Conservation (phyloP, 1,140 invertebrate species). For the Pachyrhynchus sulphureomaculatus region DNA sequence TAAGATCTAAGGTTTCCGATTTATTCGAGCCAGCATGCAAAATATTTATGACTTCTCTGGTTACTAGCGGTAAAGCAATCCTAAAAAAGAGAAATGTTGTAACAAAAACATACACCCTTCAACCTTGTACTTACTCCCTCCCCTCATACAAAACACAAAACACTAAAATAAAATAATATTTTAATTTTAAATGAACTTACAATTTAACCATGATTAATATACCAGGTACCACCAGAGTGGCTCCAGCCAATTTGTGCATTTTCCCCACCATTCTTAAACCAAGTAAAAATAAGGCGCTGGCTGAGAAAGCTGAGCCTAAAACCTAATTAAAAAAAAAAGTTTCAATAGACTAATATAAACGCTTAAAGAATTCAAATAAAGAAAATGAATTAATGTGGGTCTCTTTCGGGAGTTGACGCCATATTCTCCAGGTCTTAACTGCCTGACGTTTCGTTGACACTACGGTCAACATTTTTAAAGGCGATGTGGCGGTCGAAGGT, state of each 20-base stretch:
- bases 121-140: too few species aligned
- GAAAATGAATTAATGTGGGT: too few species aligned
- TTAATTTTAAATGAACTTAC: too few species aligned
- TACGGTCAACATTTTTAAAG: too few species aligned
- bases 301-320: slow-evolving; percentile 86
- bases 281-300: slow-evolving; percentile 85
- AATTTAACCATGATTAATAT: slow-evolving; percentile 88
- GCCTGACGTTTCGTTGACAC: too few species aligned
- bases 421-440: too few species aligned
- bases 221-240: slow-evolving; percentile 76
- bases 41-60: slow-evolving; percentile 79
- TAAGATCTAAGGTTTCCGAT: slow-evolving; percentile 75
- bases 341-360: too few species aligned
- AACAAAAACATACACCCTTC: background rate
- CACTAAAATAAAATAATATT: too few species aligned
- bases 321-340: slow-evolving; percentile 55
- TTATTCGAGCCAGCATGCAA: slow-evolving; percentile 67
- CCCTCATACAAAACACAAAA: too few species aligned
- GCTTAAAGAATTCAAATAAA: background rate
- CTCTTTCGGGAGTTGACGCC: too few species aligned
- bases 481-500: too few species aligned
- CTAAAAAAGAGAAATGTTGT: slow-evolving; percentile 53
- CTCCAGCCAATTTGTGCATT: slow-evolving; percentile 73
- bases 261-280: slow-evolving; percentile 93
- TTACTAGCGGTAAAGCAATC: slow-evolving; percentile 82